A percentile compares a stretch with the other conserved stretches of the same genome.
These are phyloP conservation scores for Diloba caeruleocephala DNA, from an alignment of 2,888 invertebrate genomes.

Conservation along the genomic window DNA sequence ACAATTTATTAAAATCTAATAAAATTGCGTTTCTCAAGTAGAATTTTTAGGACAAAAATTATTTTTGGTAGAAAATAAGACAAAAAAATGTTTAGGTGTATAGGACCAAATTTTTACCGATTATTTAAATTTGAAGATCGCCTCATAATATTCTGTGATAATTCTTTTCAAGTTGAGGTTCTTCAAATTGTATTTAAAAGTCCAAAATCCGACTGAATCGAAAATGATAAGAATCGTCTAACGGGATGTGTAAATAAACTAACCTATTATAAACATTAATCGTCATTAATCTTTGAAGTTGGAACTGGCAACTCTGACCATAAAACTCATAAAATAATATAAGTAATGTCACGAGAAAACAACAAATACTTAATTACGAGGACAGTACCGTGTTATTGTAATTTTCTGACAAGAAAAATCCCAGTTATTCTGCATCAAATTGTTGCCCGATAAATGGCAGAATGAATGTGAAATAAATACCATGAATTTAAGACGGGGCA, in stretches of 20 bases:
- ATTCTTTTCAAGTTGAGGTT: slow-evolving; percentile 85
- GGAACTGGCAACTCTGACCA: slow-evolving; percentile 39
- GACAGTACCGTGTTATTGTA: background rate
- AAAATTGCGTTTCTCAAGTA: slow-evolving; percentile 58
- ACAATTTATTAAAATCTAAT: slow-evolving; percentile 38
- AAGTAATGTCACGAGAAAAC: background rate
- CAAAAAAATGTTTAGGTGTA: slow-evolving; percentile 42
- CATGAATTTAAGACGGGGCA: too few relatives aligned
- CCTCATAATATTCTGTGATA: slow-evolving; percentile 88
- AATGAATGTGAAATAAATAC: too few relatives aligned
- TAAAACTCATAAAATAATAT: background rate
- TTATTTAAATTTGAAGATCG: slow-evolving; percentile 75
- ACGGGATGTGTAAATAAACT: slow-evolving; percentile 66
- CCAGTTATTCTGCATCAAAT: background rate
- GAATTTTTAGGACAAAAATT: slow-evolving; percentile 63
- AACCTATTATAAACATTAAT: slow-evolving; percentile 39
- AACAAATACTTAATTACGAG: background rate
- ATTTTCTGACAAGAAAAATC: slow-evolving; percentile 3
- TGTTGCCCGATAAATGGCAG: background rate
- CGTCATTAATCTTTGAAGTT: slow-evolving; percentile 30
- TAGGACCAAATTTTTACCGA: slow-evolving; percentile 53
- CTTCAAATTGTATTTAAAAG: slow-evolving; percentile 76
- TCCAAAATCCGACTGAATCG: slow-evolving; percentile 58
- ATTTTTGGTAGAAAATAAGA: slow-evolving; percentile 56
- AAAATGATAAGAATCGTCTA: slow-evolving; percentile 56